Evolutionary conservation across 2,113 vertebrate species (phyloP).

Genomic region (Dasypus novemcinctus): DNA sequence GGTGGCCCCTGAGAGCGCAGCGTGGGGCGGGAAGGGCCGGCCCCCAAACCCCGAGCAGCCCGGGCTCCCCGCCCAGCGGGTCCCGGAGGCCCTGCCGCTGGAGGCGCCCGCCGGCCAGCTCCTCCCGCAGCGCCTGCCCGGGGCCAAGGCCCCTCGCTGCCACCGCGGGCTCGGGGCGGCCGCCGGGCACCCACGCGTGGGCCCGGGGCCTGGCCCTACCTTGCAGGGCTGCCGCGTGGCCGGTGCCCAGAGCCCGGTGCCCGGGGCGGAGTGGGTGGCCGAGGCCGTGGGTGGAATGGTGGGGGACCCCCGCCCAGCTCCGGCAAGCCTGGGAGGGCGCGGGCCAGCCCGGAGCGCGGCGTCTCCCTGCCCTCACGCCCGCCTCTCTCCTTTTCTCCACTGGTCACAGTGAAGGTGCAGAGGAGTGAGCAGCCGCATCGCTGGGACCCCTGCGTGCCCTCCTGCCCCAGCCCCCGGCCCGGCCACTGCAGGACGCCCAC

Average conservation of each 20-base stretch:
- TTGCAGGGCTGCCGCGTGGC: background rate
- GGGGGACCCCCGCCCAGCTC: background rate
- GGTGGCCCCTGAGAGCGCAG: background rate
- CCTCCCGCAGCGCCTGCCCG: background rate
- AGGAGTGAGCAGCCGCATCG: constrained; percentile 92
- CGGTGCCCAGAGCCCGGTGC: background rate
- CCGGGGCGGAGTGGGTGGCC: accelerated
- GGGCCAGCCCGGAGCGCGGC: too few relatives aligned
- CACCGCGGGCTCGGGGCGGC: background rate
- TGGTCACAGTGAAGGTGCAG: constrained; percentile 92
- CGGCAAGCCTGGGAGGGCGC: too few relatives aligned
- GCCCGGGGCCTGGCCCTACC: background rate
- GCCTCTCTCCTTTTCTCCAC: background rate
- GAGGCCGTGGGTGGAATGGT: accelerated
- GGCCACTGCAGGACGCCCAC: constrained; percentile 90
- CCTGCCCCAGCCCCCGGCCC: constrained; percentile 90
- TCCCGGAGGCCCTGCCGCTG: background rate
- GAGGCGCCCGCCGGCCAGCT: accelerated
- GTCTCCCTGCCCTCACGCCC: too few relatives aligned
- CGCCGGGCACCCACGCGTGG: background rate
- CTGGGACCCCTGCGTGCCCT: constrained; percentile 93
- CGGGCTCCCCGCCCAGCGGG: accelerated
- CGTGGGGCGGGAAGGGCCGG: background rate
- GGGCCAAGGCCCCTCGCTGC: background rate
- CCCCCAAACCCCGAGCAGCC: background rate